Evolutionary conservation across 2,888 invertebrate species (phyloP).

Genomic region (Trachelus tabidus): DNA sequence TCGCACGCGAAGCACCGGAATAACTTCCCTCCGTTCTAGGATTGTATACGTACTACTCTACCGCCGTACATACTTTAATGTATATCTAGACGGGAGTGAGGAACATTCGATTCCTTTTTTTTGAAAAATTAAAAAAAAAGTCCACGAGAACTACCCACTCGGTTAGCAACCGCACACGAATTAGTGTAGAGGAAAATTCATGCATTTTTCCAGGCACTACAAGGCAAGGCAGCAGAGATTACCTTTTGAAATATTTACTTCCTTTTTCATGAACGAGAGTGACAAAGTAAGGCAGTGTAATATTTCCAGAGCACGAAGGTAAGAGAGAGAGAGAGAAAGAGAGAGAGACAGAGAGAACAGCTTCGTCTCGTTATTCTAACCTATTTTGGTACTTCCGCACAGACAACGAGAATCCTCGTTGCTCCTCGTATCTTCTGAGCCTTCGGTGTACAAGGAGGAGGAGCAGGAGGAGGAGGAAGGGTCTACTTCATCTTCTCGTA

Average conservation of each 20-base stretch:
- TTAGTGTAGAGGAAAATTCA: neutral
- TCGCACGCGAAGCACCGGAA: constrained; percentile 27
- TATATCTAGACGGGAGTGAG: neutral
- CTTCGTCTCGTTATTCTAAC: neutral
- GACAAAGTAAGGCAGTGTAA: neutral
- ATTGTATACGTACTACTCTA: neutral
- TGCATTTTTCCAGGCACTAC: neutral
- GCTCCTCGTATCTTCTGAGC: neutral
- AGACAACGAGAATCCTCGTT: neutral
- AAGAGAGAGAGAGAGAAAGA: neutral
- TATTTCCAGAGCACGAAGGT: neutral
- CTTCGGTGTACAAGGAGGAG: neutral
- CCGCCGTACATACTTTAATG: neutral
- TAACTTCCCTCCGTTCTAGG: constrained; percentile 26
- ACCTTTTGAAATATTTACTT: neutral
- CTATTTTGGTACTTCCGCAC: neutral
- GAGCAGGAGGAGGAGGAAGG: neutral
- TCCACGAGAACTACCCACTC: neutral
- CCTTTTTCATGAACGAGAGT: neutral
- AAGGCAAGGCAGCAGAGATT: neutral
- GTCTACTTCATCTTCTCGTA: neutral
- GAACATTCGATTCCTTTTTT: neutral
- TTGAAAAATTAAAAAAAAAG: neutral
- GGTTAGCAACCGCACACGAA: neutral
- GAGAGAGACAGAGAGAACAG: neutral